Percentiles rank a stretch among this genome's conserved stretches.
Evolutionary conservation across 2,797 vertebrate genomes (phyloP).

Genomic region (Rhodeus uyekii): DNA sequence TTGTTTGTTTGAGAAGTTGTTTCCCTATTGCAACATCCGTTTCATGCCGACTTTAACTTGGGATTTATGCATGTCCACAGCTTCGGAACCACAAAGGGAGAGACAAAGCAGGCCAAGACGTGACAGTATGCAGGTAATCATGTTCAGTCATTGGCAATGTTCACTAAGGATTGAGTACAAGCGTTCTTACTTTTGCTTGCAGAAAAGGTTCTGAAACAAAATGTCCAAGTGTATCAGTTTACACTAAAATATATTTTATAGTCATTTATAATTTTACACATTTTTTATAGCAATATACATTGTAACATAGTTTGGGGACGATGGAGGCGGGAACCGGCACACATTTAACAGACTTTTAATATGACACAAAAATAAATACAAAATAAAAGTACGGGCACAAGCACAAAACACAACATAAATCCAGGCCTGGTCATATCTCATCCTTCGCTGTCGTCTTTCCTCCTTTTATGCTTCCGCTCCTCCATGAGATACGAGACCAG

Average conservation of each 20-base stretch:
- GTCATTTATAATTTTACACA: background rate
- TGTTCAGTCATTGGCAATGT: background rate
- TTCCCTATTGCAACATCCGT: background rate
- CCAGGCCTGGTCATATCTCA: too few relatives aligned
- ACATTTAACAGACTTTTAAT: too few relatives aligned
- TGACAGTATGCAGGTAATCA: constrained; percentile 73
- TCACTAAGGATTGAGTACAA: background rate
- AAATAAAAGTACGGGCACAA: too few relatives aligned
- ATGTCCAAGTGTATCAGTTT: background rate
- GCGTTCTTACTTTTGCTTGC: background rate
- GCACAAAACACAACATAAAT: too few relatives aligned
- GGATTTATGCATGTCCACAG: constrained; percentile 58
- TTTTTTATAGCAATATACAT: too few relatives aligned
- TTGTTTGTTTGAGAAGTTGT: background rate
- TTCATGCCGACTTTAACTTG: background rate
- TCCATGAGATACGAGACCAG: too few relatives aligned
- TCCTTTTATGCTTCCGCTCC: too few relatives aligned
- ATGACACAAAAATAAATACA: too few relatives aligned
- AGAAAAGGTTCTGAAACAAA: background rate
- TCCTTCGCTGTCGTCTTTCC: too few relatives aligned
- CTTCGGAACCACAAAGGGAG: constrained; percentile 52
- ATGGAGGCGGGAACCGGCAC: too few relatives aligned
- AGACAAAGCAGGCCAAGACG: constrained; percentile 56
- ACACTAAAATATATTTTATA: background rate
- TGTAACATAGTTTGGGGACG: too few relatives aligned